A percentile compares a stretch with the other conserved stretches of the same genome.
Evolutionary conservation across 2,888 invertebrate genomes (phyloP).

Genomic region (Mycalesis mineus): DNA sequence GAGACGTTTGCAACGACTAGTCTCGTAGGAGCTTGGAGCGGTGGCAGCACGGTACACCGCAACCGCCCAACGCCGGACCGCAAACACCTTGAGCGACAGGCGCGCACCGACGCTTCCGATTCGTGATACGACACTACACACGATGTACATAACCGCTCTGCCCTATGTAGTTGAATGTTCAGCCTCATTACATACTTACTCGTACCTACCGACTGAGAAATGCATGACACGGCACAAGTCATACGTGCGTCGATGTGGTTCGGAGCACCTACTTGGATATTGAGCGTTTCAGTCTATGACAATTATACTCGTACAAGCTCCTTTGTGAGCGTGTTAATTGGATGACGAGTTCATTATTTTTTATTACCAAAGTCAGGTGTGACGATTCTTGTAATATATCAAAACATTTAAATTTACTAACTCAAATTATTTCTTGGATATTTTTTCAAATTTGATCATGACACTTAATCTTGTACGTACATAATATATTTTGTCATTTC

Average conservation of each 20-base stretch:
- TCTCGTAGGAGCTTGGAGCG: constrained; percentile 67
- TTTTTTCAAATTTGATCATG: neutral
- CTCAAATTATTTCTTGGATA: neutral
- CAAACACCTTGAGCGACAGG: constrained; percentile 73
- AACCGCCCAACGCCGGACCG: constrained; percentile 38
- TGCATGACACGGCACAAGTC: constrained; percentile 70
- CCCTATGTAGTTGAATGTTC: constrained; percentile 65
- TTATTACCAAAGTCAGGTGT: neutral
- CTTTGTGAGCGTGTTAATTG: neutral
- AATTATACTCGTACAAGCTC: neutral
- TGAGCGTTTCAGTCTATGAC: constrained; percentile 49
- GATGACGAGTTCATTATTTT: too few relatives aligned
- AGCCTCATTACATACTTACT: constrained; percentile 42
- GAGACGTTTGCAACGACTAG: constrained; percentile 62
- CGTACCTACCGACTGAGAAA: constrained; percentile 43
- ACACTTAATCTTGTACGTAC: neutral
- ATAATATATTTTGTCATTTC: neutral
- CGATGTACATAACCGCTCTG: constrained; percentile 69
- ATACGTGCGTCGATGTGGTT: constrained; percentile 61
- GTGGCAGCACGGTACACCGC: constrained; percentile 64
- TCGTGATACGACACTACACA: constrained; percentile 56
- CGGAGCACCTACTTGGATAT: constrained; percentile 53
- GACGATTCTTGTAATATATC: neutral
- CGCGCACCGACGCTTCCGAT: constrained; percentile 64
- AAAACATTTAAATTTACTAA: neutral